Evolutionary conservation across 1,140 invertebrate species (phyloP), one percentile per base, ranked within the genome.

Genomic region (Camponotus pennsylvanicus): DNA sequence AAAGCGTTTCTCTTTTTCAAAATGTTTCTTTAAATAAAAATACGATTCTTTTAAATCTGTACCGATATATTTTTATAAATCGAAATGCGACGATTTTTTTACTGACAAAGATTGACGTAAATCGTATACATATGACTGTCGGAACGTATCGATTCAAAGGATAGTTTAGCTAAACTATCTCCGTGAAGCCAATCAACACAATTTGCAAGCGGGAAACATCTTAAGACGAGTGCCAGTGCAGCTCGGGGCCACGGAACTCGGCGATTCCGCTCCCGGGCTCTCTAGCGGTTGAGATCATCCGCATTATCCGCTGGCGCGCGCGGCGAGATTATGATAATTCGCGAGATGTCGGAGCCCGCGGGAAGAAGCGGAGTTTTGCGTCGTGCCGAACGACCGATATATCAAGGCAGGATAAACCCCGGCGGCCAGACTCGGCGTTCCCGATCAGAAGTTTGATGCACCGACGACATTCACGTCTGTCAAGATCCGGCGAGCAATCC

Each of bases 261-360:
- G 86, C 73, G 75, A 73, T 77, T 49, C 37, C 63, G 83, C 88
- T 79, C 57, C 61, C 57, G 82, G 89, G 27, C 32, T 34, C 88
- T 90, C 87, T 86, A 71, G 85, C 18, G 18, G 15, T 88, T 85
- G 88, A 93, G 92, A 93, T 93, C 90, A 91, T 91, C 78, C 89
- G 92, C 88, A 90, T 93, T 93, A 93, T 94, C 91, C 90, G 86
- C 85, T 37, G 67, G 86, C 79, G 90, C 83, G 89, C 89, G 88
- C 88, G 90, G 91, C 91, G 90, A 92, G 92, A 93, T 94, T 93
- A 94, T 92, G 92, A 93, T 94, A 94, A 93, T 94, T 92, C 87
- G n/a, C 49, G 21, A 52, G 13, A 71, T 45, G 59, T 37, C 69
- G 55, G 15, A 8, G 49, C 66, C 18, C 67, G 79, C 11, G 49